These are phyloP conservation scores for Podilymbus podiceps DNA, from an alignment of 2,113 vertebrate species.

Conservation along the genomic window DNA sequence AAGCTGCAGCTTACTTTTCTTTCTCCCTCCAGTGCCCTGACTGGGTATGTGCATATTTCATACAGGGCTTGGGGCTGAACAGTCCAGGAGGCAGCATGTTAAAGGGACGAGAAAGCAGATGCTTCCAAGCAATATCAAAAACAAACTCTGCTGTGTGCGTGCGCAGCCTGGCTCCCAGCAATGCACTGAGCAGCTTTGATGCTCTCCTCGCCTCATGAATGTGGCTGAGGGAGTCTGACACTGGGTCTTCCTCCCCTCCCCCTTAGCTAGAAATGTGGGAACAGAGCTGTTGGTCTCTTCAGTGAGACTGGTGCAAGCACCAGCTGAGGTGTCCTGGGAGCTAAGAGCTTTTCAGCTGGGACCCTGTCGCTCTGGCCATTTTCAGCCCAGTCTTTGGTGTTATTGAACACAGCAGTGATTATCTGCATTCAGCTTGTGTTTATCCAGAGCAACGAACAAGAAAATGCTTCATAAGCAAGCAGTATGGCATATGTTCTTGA, in stretches of 20 bases:
- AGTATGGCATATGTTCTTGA: background rate
- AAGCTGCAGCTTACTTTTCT: background rate
- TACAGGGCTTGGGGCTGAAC: background rate
- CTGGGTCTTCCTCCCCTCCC: background rate
- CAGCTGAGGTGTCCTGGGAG: background rate
- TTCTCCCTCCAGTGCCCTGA: background rate
- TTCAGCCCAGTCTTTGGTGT: background rate
- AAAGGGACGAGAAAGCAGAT: background rate
- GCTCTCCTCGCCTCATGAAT: background rate
- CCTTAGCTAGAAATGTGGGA: background rate
- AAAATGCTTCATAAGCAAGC: background rate
- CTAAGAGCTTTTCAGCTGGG: background rate
- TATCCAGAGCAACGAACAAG: background rate
- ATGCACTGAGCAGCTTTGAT: background rate
- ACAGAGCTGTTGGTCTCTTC: background rate
- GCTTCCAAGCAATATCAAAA: background rate
- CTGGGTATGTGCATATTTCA: background rate
- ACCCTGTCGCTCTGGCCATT: background rate
- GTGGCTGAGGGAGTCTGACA: background rate
- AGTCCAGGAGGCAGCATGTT: background rate
- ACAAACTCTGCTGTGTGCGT: background rate
- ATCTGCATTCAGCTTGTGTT: background rate
- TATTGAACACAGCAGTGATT: background rate
- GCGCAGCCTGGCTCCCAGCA: background rate
- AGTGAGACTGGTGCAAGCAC: background rate